phyloP scores from a whole-genome alignment of 2,888 invertebrate species.

The Liopterus haemorrhoidalis region DNA sequence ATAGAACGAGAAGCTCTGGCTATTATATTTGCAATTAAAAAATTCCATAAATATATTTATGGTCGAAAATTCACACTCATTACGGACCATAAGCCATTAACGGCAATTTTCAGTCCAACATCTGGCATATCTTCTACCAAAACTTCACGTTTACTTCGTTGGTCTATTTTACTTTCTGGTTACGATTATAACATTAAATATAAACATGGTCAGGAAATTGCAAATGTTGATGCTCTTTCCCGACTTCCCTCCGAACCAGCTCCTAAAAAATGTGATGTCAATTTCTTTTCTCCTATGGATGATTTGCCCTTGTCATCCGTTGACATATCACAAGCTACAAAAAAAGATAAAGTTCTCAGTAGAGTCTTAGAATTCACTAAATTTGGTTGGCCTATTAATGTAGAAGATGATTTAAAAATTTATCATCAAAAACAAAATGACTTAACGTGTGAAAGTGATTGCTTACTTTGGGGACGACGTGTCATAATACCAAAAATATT shows the following conservation, averaged over 20 bases:
- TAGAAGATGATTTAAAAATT: too few relatives aligned
- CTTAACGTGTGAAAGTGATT: too few relatives aligned
- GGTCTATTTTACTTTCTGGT: slow-evolving; percentile 26
- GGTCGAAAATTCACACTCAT: slow-evolving; percentile 35
- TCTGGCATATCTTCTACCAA: slow-evolving; percentile 30
- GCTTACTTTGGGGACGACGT: too few relatives aligned
- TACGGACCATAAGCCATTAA: slow-evolving; percentile 36
- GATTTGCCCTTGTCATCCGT: slow-evolving; percentile 5
- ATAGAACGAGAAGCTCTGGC: slow-evolving; percentile 38
- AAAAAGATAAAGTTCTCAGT: slow-evolving; percentile 9
- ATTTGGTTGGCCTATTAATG: slow-evolving; percentile 18
- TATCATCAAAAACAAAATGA: too few relatives aligned
- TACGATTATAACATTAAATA: slow-evolving; percentile 7
- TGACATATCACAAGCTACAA: slow-evolving; percentile 9
- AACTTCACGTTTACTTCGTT: slow-evolving; percentile 35
- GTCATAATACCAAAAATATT: too few relatives aligned
- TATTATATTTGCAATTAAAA: slow-evolving; percentile 37
- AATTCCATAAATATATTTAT: slow-evolving; percentile 39
- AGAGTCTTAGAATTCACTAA: slow-evolving; percentile 15
- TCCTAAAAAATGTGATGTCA: background rate
- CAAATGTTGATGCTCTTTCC: slow-evolving; percentile 3
- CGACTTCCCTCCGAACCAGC: background rate
- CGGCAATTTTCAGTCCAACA: slow-evolving; percentile 32
- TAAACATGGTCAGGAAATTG: background rate
- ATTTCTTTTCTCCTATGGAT: slow-evolving; percentile 2